phyloP scores from a whole-genome alignment of 1,140 invertebrate species.

The Tetramorium alpestre region DNA sequence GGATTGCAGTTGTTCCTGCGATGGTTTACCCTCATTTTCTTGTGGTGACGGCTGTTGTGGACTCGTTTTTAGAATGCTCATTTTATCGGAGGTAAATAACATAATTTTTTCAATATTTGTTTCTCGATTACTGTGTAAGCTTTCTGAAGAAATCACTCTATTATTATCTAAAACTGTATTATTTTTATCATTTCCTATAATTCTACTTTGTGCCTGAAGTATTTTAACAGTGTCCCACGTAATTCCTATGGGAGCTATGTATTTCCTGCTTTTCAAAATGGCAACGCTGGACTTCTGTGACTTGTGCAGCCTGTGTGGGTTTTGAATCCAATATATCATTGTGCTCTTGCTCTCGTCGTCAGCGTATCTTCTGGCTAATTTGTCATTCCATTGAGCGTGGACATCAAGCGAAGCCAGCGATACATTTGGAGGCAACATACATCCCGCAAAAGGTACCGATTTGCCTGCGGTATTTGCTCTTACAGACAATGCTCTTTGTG shows the following conservation, averaged over 20 bases:
- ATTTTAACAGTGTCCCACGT: not conserved
- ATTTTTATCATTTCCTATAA: slow-evolving; percentile 13
- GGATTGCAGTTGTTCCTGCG: slow-evolving; percentile 78
- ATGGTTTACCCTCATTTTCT: slow-evolving; percentile 73
- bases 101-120: not conserved
- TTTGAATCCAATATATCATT: not conserved
- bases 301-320: not conserved
- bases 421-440: slow-evolving; percentile 18
- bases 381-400: not conserved
- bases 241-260: not conserved
- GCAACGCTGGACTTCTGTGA: not conserved
- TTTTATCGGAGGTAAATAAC: slow-evolving; percentile 17
- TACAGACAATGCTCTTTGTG: not conserved
- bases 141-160: slow-evolving; percentile 10
- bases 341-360: not conserved
- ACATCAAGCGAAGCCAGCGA: not conserved
- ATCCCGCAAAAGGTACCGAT: not conserved
- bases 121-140: slow-evolving; percentile 5
- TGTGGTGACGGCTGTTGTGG: not conserved
- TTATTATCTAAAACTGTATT: slow-evolving; percentile 17
- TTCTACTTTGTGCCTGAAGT: slow-evolving; percentile 3
- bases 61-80: not conserved
- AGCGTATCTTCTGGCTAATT: not conserved
- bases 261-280: not conserved
- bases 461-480: slow-evolving; percentile 8